phyloP scores from a whole-genome alignment of 2,888 invertebrate genomes.

The Lithosia quadra region DNA sequence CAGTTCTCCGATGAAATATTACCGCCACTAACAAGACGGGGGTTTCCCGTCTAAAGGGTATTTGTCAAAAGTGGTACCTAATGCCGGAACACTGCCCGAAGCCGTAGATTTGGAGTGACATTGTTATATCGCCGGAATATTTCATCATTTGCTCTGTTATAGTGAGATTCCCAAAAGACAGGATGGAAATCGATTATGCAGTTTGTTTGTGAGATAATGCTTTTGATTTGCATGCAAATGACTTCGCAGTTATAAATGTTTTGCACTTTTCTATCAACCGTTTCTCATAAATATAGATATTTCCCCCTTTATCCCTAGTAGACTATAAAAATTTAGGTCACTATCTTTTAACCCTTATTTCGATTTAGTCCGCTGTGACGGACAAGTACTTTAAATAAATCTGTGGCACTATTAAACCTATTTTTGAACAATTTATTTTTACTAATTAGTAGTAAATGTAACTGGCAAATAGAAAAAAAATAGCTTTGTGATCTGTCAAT shows the following conservation, averaged over 20 bases:
- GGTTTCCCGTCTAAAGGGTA: conserved; percentile 44
- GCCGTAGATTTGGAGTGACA: conserved; percentile 53
- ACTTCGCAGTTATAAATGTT: background rate
- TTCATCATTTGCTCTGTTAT: conserved; percentile 52
- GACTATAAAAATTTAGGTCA: too few species aligned
- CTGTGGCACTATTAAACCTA: too few species aligned
- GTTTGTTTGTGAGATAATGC: conserved; percentile 8
- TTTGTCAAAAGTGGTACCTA: conserved; percentile 50
- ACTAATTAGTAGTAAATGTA: too few species aligned
- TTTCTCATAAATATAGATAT: background rate
- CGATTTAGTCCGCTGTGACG: too few species aligned
- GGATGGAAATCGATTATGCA: conserved; percentile 31
- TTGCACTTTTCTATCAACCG: background rate
- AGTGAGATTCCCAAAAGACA: conserved; percentile 36
- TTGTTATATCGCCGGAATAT: conserved; percentile 55
- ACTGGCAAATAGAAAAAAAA: too few species aligned
- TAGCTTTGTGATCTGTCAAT: too few species aligned
- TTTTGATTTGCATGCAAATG: background rate
- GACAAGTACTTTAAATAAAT: too few species aligned
- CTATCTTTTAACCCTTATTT: too few species aligned
- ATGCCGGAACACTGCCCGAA: conserved; percentile 41
- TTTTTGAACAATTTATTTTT: too few species aligned
- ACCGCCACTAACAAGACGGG: conserved; percentile 44
- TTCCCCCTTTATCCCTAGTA: too few species aligned
- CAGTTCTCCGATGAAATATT: conserved; percentile 43